These are phyloP conservation scores for Hemibagrus guttatus DNA, from an alignment of 2,797 vertebrate genomes.

Conservation along the genomic window DNA sequence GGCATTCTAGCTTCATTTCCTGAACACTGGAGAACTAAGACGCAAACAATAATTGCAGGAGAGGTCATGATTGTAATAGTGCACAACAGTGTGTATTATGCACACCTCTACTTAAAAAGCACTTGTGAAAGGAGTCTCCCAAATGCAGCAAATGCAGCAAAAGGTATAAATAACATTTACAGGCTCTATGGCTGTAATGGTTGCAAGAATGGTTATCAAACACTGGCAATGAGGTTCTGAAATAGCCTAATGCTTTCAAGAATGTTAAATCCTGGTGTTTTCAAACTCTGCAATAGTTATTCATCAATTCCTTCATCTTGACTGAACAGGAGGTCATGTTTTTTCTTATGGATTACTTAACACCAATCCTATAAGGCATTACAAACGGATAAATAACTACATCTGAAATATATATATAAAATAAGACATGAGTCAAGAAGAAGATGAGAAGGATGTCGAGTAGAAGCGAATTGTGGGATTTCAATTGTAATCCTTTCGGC, in stretches of 20 bases:
- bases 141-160: too few species aligned
- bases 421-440: neutral
- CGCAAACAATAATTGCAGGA: neutral
- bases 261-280: neutral
- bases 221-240: neutral
- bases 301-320: neutral
- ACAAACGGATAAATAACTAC: neutral
- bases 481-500: constrained; percentile 14
- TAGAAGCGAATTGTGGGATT: constrained; percentile 20
- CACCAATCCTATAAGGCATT: neutral
- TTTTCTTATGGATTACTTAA: neutral
- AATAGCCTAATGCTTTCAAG: neutral
- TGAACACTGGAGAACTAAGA: neutral
- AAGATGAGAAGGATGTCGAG: neutral
- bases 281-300: neutral
- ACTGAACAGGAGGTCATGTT: neutral
- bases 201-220: neutral
- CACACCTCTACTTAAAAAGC: neutral
- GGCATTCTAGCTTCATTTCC: neutral
- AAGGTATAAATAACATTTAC: too few species aligned
- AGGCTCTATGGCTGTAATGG: neutral
- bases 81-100: neutral
- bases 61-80: neutral
- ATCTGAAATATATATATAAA: neutral
- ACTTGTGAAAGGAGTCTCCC: neutral